These are phyloP conservation scores for Anthonomus grandis DNA, from an alignment of 1,140 invertebrate genomes.

Conservation along the genomic window DNA sequence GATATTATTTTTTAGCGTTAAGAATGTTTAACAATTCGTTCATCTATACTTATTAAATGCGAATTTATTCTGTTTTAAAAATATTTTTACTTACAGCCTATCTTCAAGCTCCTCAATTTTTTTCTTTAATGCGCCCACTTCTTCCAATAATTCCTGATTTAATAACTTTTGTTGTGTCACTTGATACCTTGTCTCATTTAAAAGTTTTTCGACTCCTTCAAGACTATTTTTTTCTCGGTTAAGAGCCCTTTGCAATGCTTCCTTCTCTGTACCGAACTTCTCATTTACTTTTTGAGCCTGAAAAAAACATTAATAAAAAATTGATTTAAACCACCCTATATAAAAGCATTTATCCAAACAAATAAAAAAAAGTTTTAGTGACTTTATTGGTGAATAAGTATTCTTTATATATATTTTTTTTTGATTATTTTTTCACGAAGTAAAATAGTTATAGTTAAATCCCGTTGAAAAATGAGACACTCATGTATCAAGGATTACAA, in stretches of 20 bases:
- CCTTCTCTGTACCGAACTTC: slow-evolving; percentile 48
- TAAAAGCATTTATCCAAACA: no score
- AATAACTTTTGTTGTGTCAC: slow-evolving; percentile 50
- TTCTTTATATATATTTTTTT: no score
- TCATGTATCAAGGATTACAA: no score
- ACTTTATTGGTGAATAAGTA: no score
- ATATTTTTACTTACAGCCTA: slow-evolving; percentile 50
- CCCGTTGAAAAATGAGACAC: no score
- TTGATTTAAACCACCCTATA: no score
- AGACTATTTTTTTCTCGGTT: slow-evolving; percentile 50
- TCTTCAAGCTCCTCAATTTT: slow-evolving; percentile 51
- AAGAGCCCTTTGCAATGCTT: slow-evolving; percentile 49
- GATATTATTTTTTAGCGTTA: no score
- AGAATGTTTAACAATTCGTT: no score
- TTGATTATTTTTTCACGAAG: no score
- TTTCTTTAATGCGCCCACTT: slow-evolving; percentile 50
- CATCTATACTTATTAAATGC: no score
- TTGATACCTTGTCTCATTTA: slow-evolving; percentile 53
- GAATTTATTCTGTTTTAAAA: slow-evolving; percentile 3
- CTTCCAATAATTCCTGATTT: slow-evolving; percentile 54
- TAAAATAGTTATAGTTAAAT: no score
- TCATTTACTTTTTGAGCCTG: slow-evolving; percentile 12
- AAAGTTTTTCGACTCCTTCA: slow-evolving; percentile 52
- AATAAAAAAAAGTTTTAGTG: no score
- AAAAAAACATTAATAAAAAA: slow-evolving; percentile 1